Evolutionary conservation across 37 sponge, comb jelly and placozoan genomes (phyloP).

Genomic region (Haliclona indistincta): DNA sequence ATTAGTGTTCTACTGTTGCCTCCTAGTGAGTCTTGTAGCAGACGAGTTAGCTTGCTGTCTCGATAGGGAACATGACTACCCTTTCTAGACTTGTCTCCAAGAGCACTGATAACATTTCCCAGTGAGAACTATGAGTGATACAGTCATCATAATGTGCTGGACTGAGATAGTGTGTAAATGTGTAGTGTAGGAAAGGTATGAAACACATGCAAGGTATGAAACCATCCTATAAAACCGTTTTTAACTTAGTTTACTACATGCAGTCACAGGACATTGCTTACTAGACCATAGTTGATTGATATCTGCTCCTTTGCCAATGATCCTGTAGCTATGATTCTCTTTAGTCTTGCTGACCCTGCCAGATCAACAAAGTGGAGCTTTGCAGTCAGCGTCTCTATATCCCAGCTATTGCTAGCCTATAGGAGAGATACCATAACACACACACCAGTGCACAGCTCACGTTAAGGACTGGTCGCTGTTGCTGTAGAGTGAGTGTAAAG

Average conservation of each 20-base stretch:
- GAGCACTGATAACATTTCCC: constrained; percentile 98
- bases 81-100: constrained; percentile 86
- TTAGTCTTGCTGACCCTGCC: constrained; percentile 96
- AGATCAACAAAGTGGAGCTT: constrained; percentile 98
- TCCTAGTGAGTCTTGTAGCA: constrained; percentile 97
- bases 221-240: neutral
- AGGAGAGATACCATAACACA: no score
- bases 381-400: constrained; percentile 86
- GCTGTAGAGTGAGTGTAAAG: constrained; percentile 77
- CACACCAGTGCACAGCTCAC: neutral
- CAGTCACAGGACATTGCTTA: no score
- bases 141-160: neutral
- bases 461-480: constrained; percentile 37
- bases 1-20: constrained; percentile 95
- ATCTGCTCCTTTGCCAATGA: constrained; percentile 98
- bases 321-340: constrained; percentile 97
- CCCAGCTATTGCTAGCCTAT: no score
- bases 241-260: no score
- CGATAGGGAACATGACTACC: constrained; percentile 94
- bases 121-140: constrained; percentile 78
- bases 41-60: constrained; percentile 93
- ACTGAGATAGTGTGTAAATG: neutral
- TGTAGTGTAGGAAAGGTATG: no score
- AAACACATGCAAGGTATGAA: neutral
- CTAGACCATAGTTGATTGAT: constrained; percentile 98